Evolutionary conservation across 2,113 vertebrate genomes (phyloP).

Genomic region (Microcebus griseorufus): DNA sequence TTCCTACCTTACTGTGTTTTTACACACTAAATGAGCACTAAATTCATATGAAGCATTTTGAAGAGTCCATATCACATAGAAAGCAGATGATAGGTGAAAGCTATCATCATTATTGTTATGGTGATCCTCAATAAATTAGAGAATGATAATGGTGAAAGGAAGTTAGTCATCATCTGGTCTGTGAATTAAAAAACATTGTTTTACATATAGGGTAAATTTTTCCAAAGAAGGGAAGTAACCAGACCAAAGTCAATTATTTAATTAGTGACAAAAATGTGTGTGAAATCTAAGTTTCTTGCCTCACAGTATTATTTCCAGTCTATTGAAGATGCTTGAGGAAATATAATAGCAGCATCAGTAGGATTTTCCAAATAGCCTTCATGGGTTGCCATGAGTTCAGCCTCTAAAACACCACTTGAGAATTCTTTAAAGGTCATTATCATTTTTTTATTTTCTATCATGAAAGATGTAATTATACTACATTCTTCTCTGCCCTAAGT

Average conservation of each 20-base stretch:
- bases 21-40: neutral
- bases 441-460: slow-evolving; percentile 3
- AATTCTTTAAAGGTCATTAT: neutral
- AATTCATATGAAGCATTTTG: neutral
- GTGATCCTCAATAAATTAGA: neutral
- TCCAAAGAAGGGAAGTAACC: neutral
- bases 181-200: neutral
- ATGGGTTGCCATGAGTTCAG: neutral
- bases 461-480: neutral
- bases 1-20: neutral
- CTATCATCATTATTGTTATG: neutral
- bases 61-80: neutral
- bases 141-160: neutral
- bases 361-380: neutral
- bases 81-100: neutral
- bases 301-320: neutral
- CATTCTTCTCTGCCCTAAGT: neutral
- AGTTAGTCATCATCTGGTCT: neutral
- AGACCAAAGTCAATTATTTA: neutral
- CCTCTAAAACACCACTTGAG: neutral
- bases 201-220: neutral
- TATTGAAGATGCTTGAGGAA: neutral
- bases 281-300: neutral
- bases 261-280: neutral
- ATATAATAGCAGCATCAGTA: neutral